Conservation (phyloP, 1,140 invertebrate species). For the Drosophila simulans region DNA sequence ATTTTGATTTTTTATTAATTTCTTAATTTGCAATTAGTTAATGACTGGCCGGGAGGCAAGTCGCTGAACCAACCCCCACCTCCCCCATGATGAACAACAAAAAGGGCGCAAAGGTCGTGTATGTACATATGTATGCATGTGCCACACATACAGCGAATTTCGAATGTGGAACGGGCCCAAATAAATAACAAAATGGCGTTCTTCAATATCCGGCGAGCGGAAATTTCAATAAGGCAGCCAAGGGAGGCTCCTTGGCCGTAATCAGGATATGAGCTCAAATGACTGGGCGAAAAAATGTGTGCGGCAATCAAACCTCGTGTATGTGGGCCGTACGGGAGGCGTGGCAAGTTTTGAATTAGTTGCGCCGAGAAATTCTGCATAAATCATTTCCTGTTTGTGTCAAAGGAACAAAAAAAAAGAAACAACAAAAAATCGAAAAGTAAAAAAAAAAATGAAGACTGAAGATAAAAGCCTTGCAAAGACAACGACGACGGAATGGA, state of each 20-base stretch:
- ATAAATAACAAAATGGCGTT: conserved; percentile 59
- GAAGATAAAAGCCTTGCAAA: conserved; percentile 65
- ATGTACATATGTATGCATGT: background rate
- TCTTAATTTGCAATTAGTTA: conserved; percentile 61
- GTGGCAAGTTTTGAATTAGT: conserved; percentile 73
- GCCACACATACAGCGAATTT: background rate
- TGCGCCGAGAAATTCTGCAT: conserved; percentile 69
- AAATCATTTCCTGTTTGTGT: conserved; percentile 80
- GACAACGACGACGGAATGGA: conserved; percentile 42
- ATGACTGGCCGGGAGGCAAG: conserved; percentile 33
- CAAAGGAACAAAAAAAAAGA: conserved; percentile 27
- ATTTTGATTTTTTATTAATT: conserved; percentile 72
- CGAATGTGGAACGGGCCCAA: conserved; percentile 2
- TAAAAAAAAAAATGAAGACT: conserved; percentile 1
- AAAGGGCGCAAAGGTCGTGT: background rate
- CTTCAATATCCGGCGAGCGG: conserved; percentile 69
- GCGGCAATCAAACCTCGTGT: conserved; percentile 33
- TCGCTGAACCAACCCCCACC: background rate
- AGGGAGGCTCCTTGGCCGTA: conserved; percentile 6
- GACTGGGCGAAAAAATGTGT: conserved; percentile 64
- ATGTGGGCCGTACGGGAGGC: conserved; percentile 18
- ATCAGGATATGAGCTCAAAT: conserved; percentile 69
- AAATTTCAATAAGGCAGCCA: conserved; percentile 63
- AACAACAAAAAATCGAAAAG: conserved; percentile 2
- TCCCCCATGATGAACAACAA: background rate